Conservation (phyloP, 1,140 invertebrate genomes). For the Neelides sp. region DNA sequence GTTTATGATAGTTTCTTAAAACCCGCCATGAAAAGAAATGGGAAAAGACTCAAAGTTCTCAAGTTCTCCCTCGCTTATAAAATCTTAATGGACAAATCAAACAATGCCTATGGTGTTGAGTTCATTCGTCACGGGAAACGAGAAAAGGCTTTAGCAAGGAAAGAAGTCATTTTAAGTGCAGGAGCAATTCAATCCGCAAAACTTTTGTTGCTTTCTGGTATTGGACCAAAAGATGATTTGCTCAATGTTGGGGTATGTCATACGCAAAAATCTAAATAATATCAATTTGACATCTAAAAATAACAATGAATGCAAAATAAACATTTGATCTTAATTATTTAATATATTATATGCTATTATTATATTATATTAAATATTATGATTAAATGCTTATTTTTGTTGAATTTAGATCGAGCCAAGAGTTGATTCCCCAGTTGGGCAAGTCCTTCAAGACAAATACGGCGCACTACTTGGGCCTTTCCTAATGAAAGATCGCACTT, state of each 20-base stretch:
- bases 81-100: conserved; percentile 45
- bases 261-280: conserved; percentile 43
- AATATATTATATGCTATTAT: no score
- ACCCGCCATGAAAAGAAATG: not conserved
- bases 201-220: conserved; percentile 58
- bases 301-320: not conserved
- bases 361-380: no score
- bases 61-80: not conserved
- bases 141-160: conserved; percentile 40
- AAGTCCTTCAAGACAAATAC: conserved; percentile 21
- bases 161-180: conserved; percentile 54
- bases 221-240: conserved; percentile 56
- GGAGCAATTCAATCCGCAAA: conserved; percentile 56
- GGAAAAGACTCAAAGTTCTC: not conserved
- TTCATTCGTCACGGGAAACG: conserved; percentile 43
- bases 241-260: conserved; percentile 48
- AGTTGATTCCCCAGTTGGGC: conserved; percentile 17
- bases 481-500: not conserved
- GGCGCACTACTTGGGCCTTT: conserved; percentile 16
- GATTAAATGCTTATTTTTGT: no score
- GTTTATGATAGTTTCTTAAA: conserved; percentile 1
- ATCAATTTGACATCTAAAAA: not conserved
- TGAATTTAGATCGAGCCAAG: no score
- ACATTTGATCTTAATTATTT: no score
- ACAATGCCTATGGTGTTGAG: conserved; percentile 50